Evolutionary conservation across 2,888 invertebrate species (phyloP).

Genomic region (Drosophila leonis): DNA sequence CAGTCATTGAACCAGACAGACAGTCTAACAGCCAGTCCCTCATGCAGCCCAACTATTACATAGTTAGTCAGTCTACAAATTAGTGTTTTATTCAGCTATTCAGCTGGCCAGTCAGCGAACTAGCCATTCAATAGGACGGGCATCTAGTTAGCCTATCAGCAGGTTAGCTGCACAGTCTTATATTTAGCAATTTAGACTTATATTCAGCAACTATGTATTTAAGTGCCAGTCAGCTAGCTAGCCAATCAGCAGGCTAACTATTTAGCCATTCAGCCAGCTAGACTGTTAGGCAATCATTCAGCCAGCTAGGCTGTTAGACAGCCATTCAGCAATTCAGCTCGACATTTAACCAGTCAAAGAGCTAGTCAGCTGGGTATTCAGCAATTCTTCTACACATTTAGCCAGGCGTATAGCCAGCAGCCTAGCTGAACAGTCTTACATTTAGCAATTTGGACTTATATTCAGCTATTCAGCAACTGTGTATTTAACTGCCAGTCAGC

Average conservation of each 20-base stretch:
- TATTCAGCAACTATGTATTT: not conserved
- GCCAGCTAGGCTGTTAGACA: not conserved
- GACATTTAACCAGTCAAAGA: no score
- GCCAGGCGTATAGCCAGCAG: not conserved
- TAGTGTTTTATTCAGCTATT: not conserved
- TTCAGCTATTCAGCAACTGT: no score
- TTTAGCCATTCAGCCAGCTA: not conserved
- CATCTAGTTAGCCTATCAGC: no score
- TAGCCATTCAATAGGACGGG: not conserved
- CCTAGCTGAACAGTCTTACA: no score
- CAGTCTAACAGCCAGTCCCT: not conserved
- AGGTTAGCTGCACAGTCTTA: no score
- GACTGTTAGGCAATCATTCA: not conserved
- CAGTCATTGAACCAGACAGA: slow-evolving; percentile 3
- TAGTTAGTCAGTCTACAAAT: not conserved
- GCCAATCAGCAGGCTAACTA: not conserved
- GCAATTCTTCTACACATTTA: not conserved
- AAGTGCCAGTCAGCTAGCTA: not conserved
- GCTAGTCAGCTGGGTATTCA: no score
- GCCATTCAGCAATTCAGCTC: not conserved
- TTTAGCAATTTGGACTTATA: not conserved
- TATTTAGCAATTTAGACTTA: not conserved
- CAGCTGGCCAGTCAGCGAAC: not conserved
- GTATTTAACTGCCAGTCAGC: not conserved
- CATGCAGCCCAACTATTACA: not conserved